Evolutionary conservation across 2,113 vertebrate genomes (phyloP).

Genomic region (Marmota monax): DNA sequence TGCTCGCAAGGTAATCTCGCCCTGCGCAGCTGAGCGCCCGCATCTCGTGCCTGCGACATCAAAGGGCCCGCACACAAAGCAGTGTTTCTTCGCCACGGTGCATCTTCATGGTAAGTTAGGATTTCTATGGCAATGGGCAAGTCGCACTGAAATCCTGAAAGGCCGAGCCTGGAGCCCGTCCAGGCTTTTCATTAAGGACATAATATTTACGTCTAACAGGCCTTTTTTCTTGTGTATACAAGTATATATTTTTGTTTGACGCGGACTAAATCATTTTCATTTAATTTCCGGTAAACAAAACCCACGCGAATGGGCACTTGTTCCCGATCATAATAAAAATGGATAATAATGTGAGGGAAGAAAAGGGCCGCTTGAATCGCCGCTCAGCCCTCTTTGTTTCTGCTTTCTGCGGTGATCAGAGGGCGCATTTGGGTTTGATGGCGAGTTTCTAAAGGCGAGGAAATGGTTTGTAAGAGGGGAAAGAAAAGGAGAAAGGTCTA

Average conservation of each 20-base stretch:
- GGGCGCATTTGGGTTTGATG: conserved; percentile 91
- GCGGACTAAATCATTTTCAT: conserved; percentile 91
- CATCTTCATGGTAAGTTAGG: conserved; percentile 99
- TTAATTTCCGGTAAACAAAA: conserved; percentile 93
- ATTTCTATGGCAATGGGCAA: conserved; percentile 99
- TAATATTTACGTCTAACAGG: conserved; percentile 96
- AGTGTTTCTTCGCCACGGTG: conserved; percentile 98
- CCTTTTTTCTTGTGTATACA: conserved; percentile 90
- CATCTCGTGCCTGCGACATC: conserved; percentile 97
- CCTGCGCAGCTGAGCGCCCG: conserved; percentile 94
- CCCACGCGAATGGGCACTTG: conserved; percentile 91
- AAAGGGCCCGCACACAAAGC: conserved; percentile 97
- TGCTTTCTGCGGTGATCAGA: conserved; percentile 92
- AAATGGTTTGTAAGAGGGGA: conserved; percentile 92
- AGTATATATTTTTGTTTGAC: conserved; percentile 91
- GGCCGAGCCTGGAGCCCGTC: conserved; percentile 93
- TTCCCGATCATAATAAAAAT: conserved; percentile 91
- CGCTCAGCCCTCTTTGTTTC: conserved; percentile 91
- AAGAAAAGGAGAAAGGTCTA: conserved; percentile 94
- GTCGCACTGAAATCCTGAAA: conserved; percentile 99
- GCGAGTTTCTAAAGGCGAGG: conserved; percentile 92
- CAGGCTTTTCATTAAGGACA: conserved; percentile 96
- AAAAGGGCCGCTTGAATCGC: conserved; percentile 90
- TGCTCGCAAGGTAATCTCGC: conserved; percentile 94
- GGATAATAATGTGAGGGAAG: conserved; percentile 90